phyloP scores from a whole-genome alignment of 2,888 invertebrate genomes.

The Monoplex corrugatus region DNA sequence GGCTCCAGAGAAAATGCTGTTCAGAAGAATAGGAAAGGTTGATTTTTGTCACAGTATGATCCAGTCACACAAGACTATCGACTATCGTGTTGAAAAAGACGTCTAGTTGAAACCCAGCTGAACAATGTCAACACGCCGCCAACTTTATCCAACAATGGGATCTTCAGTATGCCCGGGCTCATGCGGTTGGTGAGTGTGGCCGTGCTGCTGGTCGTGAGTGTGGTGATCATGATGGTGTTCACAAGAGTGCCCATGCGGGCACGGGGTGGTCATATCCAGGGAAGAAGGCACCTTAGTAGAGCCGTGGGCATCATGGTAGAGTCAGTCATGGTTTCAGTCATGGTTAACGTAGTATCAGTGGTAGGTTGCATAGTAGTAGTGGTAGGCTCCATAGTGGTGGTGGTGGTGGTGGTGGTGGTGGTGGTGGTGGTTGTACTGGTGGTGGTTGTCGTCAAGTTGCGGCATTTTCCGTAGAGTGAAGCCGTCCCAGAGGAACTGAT shows the following conservation, averaged over 20 bases:
- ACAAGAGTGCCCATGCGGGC: neutral
- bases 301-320: neutral
- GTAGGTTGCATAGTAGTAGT: neutral
- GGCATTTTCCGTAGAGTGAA: conserved; percentile 61
- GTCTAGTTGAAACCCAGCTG: too few species aligned
- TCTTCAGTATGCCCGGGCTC: too few species aligned
- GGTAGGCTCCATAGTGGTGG: conserved; percentile 9
- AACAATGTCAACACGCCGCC: too few species aligned
- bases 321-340: neutral
- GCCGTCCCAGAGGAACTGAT: conserved; percentile 41
- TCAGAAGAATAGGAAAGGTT: too few species aligned
- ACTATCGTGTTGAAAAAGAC: too few species aligned
- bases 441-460: neutral
- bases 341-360: neutral
- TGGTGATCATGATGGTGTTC: neutral
- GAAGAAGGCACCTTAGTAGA: neutral
- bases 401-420: conserved; percentile 28
- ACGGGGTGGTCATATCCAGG: neutral
- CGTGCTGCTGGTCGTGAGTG: neutral
- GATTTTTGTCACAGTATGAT: too few species aligned
- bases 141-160: too few species aligned
- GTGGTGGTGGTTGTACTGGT: neutral
- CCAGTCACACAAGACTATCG: too few species aligned
- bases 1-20: too few species aligned
- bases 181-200: neutral